Conservation (phyloP, 2,797 vertebrate species). For the Myioborus miniatus region DNA sequence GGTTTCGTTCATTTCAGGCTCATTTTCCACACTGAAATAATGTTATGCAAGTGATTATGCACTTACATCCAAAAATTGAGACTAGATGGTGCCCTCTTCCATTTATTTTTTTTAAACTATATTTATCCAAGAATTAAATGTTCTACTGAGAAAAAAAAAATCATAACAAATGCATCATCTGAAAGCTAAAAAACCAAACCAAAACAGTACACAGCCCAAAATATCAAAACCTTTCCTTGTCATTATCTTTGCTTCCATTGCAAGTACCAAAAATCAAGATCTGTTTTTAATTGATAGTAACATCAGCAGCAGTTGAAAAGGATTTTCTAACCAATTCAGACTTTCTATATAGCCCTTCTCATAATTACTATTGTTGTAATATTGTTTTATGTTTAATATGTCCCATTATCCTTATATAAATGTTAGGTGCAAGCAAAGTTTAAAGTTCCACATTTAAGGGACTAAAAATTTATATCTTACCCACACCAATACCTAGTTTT, state of each 20-base stretch:
- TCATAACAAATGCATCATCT: not conserved
- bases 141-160: not conserved
- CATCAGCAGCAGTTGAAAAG: not conserved
- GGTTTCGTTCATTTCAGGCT: not conserved
- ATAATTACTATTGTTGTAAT: not conserved
- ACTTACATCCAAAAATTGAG: not conserved
- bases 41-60: not conserved
- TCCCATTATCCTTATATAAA: not conserved
- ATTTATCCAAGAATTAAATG: not conserved
- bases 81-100: not conserved
- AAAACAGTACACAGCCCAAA: not conserved
- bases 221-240: not conserved
- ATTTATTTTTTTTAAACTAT: not conserved
- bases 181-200: not conserved
- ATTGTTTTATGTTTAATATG: not conserved
- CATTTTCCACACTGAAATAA: rapidly evolving
- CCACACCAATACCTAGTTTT: not conserved
- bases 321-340: not conserved
- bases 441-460: not conserved
- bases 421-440: not conserved
- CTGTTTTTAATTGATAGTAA: not conserved
- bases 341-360: not conserved
- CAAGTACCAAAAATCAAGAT: not conserved
- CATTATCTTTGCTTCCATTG: not conserved
- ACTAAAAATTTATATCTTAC: not conserved